Evolutionary conservation across 2,888 invertebrate species (phyloP).

Genomic region (Halocaridina rubra): DNA sequence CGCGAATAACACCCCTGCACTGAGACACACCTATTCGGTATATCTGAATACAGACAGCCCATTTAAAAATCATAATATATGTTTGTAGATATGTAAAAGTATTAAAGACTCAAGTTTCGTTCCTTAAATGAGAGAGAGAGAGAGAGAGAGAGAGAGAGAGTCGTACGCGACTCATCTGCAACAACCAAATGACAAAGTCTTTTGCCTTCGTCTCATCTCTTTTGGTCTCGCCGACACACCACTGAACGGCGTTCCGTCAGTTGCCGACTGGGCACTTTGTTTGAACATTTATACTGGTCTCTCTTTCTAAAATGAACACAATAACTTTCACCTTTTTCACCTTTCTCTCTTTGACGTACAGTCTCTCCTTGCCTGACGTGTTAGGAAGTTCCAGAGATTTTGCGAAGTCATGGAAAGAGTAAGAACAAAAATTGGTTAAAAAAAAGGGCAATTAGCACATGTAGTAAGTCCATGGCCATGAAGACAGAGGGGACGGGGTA

Average conservation of each 20-base stretch:
- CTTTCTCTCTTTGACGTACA: not conserved
- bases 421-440: not conserved
- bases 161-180: not conserved
- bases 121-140: not conserved
- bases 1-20: not conserved
- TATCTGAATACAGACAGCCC: no score
- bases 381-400: not conserved
- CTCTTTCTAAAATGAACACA: not conserved
- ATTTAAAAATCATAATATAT: no score
- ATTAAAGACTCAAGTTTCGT: no score
- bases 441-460: not conserved
- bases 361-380: not conserved
- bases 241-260: not conserved
- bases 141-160: slow-evolving; percentile 11
- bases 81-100: no score
- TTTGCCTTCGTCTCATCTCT: not conserved
- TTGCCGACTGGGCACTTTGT: slow-evolving; percentile 17
- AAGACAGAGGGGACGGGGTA: not conserved
- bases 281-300: not conserved
- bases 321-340: no score
- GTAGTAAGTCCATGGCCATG: not conserved
- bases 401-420: not conserved
- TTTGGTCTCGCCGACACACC: slow-evolving; percentile 46
- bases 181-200: slow-evolving; percentile 41
- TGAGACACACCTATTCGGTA: no score